Conservation (phyloP, 2,888 invertebrate genomes). For the Leptopilina drosophilae region DNA sequence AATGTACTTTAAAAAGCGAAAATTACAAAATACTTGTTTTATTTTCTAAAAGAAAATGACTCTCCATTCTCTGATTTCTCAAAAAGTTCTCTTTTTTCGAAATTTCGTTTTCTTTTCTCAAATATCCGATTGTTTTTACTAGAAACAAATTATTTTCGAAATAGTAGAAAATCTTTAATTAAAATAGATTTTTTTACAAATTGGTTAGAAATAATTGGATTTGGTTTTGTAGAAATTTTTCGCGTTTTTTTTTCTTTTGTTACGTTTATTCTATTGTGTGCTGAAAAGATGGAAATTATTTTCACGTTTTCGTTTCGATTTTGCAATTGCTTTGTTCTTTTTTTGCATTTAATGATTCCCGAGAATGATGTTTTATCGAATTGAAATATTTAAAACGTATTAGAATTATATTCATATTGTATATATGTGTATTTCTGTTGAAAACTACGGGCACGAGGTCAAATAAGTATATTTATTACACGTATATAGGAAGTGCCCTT, state of each 20-base stretch:
- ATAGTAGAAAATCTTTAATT: too few species aligned
- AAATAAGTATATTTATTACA: conserved; percentile 33
- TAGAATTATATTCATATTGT: not conserved
- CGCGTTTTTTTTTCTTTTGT: too few species aligned
- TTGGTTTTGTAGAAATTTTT: too few species aligned
- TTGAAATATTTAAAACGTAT: not conserved
- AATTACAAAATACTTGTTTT: not conserved
- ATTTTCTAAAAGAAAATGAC: not conserved
- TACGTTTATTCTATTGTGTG: too few species aligned
- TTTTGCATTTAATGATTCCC: not conserved
- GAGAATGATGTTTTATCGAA: not conserved
- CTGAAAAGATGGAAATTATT: not conserved
- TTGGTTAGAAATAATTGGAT: too few species aligned
- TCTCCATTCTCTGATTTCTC: too few species aligned
- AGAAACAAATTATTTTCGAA: too few species aligned
- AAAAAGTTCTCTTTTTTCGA: too few species aligned
- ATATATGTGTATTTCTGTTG: not conserved
- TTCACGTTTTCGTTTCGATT: not conserved
- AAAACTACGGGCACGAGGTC: conserved; percentile 29
- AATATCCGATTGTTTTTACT: too few species aligned
- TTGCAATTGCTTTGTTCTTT: not conserved
- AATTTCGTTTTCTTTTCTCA: too few species aligned
- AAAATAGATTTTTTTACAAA: too few species aligned
- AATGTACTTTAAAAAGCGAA: not conserved
- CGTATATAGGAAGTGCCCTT: conserved; percentile 17